Conservation (phyloP, 2,888 invertebrate species). For the Perizoma affinitatum region DNA sequence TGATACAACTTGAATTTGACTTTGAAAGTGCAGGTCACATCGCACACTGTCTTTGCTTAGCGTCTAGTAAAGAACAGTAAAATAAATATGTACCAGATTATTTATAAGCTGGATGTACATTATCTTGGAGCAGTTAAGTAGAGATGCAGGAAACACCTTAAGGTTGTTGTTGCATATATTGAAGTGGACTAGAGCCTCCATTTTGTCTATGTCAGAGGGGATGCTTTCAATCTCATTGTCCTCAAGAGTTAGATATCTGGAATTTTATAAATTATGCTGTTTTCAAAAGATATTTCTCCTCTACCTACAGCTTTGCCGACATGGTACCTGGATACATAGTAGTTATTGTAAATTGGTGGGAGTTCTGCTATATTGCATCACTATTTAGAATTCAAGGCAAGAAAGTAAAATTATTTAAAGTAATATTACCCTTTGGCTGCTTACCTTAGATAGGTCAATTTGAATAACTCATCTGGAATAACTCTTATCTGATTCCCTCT, state of each 20-base stretch:
- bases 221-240: conserved; percentile 82
- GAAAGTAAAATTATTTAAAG: no score
- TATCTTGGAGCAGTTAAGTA: conserved; percentile 71
- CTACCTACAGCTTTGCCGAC: no score
- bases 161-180: conserved; percentile 85
- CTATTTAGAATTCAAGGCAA: no score
- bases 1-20: no score
- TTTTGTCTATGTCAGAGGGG: conserved; percentile 77
- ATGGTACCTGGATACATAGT: no score
- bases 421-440: not conserved
- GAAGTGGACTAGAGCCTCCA: conserved; percentile 84
- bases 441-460: conserved; percentile 81
- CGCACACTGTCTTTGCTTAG: no score
- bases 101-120: conserved; percentile 82
- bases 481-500: conserved; percentile 85
- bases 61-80: no score
- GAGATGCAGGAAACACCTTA: conserved; percentile 74
- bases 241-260: conserved; percentile 87
- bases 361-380: no score
- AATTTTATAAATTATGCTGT: conserved; percentile 16
- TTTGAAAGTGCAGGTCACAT: no score
- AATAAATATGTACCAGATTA: conserved; percentile 62
- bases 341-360: no score
- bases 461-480: conserved; percentile 84
- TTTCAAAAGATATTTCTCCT: no score